Evolutionary conservation across 2,113 vertebrate species (phyloP).

Genomic region (Penelope pileata): DNA sequence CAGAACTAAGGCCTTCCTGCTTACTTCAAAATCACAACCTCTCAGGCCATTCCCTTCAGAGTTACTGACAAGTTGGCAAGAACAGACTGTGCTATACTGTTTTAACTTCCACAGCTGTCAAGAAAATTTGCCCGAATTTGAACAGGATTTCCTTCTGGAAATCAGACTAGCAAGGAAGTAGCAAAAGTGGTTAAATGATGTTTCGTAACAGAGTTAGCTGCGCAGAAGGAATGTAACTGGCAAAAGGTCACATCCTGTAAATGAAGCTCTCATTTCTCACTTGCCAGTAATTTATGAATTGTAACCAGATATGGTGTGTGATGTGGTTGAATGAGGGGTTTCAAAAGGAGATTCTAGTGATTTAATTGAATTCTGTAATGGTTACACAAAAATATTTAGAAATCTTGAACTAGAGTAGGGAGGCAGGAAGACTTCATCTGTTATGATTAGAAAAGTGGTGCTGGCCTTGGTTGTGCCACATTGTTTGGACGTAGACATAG

Average conservation of each 20-base stretch:
- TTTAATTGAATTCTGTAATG: not conserved
- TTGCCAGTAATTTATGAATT: not conserved
- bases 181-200: conserved; percentile 11
- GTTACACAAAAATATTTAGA: not conserved
- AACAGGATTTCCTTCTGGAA: conserved; percentile 36
- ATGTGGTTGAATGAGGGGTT: not conserved
- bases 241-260: conserved; percentile 7
- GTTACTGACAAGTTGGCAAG: not conserved
- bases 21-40: not conserved
- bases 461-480: not conserved
- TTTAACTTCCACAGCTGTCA: conserved; percentile 29
- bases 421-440: not conserved
- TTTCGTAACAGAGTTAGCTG: not conserved
- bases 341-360: not conserved
- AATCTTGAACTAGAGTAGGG: not conserved
- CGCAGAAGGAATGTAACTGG: not conserved
- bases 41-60: not conserved
- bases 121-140: conserved; percentile 41
- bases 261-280: not conserved
- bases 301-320: not conserved
- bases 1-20: not conserved
- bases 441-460: not conserved
- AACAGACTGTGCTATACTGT: not conserved
- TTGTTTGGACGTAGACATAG: not conserved
- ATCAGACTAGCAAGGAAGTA: conserved; percentile 36